Base-by-base conservation (phyloP, 2,888 invertebrate genomes). In the Aphidius colemani region DNA sequence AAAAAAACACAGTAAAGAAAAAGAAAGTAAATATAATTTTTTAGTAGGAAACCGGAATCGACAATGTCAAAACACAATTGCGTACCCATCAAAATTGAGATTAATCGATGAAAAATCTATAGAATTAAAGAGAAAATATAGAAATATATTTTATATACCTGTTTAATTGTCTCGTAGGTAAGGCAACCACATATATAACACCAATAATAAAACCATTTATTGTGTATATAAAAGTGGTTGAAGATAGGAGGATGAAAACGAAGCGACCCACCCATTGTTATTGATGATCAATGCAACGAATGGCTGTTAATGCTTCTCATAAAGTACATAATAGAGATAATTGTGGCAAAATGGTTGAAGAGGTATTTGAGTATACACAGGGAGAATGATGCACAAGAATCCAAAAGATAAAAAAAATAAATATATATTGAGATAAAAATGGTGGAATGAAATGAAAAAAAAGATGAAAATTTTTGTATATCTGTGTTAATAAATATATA, bases 311-410 rank as follows among this genome's bases (percentile, higher is more conserved):
- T 72, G 77, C 72, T 77, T 70, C 73, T 73, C 69, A 70, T 69
- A 66, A 62, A 30, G 30, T 30, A 73, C 74, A 78, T 78, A 79
- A 78, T 78, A 73, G 77, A 76, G 79, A 80, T 80, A 80, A 80
- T 80, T 80, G 80, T 80, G 72, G 77, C 78, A 75, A 80, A 80
- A 78, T 80, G 78, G 78, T 30, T 30, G 30, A 30, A 78, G 77
- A 73, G 77, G 78, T 77, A 78, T 78, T 80, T 78, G 78, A 72
- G 72, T 48, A n/a, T n/a, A 30, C 43, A 46, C 51, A 59, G 45
- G 50, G 30, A 60, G 53, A 63, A 30, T 53, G 49, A 49, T 50
- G 41, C 46, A 45, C 43, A 40, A 53, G 43, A 53, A 53, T 13
- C 11, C 13, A 43, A 48, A 41, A 61, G 43, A 55, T 62, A 61